A percentile compares a stretch with the other conserved stretches of the same genome.
Evolutionary conservation across 2,113 vertebrate genomes (phyloP).

Genomic region (Cheirogaleus medius): DNA sequence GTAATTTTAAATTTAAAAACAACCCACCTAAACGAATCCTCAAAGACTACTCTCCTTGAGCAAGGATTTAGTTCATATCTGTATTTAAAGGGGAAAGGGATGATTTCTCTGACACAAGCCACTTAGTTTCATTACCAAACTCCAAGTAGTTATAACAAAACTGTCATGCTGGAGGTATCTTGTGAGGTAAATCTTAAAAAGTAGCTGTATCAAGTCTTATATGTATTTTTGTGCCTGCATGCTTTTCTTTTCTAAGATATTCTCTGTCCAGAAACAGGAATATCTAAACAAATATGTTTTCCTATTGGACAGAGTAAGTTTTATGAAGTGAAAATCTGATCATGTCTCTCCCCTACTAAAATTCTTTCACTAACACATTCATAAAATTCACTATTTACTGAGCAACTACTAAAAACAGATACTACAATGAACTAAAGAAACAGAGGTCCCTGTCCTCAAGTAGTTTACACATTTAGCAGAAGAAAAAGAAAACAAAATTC

Average conservation of each 20-base stretch:
- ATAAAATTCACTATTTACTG: slow-evolving; percentile 34
- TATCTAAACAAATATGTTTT: slow-evolving; percentile 2
- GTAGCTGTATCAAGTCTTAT: neutral
- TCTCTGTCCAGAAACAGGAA: neutral
- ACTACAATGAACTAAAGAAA: neutral
- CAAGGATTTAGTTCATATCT: neutral
- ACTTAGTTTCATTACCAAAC: slow-evolving; percentile 17
- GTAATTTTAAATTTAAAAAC: neutral
- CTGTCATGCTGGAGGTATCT: neutral
- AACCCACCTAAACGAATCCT: neutral
- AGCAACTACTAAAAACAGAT: slow-evolving; percentile 28
- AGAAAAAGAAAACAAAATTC: neutral
- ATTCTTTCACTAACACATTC: neutral
- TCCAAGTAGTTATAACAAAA: neutral
- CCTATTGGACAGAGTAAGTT: neutral
- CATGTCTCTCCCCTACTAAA: slow-evolving; percentile 10
- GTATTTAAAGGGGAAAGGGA: neutral
- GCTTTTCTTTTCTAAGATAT: neutral
- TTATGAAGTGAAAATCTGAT: slow-evolving; percentile 37
- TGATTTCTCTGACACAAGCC: neutral
- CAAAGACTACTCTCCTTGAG: neutral
- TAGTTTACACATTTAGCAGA: slow-evolving; percentile 11
- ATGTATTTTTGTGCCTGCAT: neutral
- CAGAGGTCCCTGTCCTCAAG: neutral
- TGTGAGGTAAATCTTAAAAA: neutral